Evolutionary conservation across 2,888 invertebrate genomes (phyloP).

Genomic region (Holacanthella duospinosa): DNA sequence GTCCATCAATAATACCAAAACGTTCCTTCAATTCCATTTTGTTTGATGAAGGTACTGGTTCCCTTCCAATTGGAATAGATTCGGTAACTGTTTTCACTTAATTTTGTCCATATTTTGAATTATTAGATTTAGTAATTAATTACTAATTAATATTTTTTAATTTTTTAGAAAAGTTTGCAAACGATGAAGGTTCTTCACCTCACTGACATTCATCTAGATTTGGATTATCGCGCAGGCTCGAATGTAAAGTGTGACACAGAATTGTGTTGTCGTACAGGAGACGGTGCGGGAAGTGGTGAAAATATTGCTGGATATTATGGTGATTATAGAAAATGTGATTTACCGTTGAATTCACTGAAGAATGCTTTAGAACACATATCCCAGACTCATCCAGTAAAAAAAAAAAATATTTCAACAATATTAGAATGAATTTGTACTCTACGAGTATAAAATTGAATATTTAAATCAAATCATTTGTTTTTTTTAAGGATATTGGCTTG

Average conservation of each 20-base stretch:
- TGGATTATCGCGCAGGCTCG: slow-evolving; percentile 24
- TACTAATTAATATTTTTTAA: too few species aligned
- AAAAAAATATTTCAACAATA: background rate
- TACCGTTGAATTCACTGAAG: slow-evolving; percentile 30
- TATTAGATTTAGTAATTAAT: too few species aligned
- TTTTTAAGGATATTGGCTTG: slow-evolving; percentile 39
- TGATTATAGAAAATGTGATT: slow-evolving; percentile 31
- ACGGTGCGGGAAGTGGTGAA: slow-evolving; percentile 19
- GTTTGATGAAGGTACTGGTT: background rate
- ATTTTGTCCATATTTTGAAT: too few species aligned
- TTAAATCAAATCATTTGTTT: background rate
- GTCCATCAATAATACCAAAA: too few species aligned
- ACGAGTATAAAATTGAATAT: background rate
- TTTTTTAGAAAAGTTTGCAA: background rate
- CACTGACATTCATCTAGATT: slow-evolving; percentile 34
- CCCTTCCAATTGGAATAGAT: background rate
- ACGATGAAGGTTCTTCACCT: slow-evolving; percentile 31
- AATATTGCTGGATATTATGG: slow-evolving; percentile 31
- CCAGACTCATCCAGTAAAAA: slow-evolving; percentile 29
- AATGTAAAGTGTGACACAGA: slow-evolving; percentile 31
- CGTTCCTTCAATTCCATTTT: too few species aligned
- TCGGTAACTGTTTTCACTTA: background rate
- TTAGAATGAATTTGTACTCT: background rate
- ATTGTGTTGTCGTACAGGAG: slow-evolving; percentile 28
- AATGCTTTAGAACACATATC: slow-evolving; percentile 34